Evolutionary conservation across 2,113 vertebrate genomes (phyloP).

Genomic region (Passer montanus): DNA sequence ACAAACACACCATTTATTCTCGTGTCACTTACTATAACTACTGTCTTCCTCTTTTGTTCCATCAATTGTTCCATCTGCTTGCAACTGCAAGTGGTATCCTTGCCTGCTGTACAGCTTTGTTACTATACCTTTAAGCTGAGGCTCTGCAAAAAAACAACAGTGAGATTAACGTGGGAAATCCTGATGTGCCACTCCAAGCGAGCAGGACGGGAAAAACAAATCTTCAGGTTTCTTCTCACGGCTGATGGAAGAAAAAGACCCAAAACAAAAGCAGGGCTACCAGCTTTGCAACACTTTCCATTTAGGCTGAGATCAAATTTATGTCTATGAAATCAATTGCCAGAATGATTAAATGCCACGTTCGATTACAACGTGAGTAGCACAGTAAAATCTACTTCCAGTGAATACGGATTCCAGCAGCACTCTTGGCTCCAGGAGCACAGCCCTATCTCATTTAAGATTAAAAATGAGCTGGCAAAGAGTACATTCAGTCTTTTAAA

Average conservation of each 20-base stretch:
- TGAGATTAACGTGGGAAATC: constrained; percentile 56
- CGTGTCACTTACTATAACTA: constrained; percentile 90
- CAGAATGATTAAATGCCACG: constrained; percentile 46
- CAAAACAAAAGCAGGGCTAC: not conserved
- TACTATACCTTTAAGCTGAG: constrained; percentile 99
- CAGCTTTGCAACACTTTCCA: not conserved
- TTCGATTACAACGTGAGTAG: not conserved
- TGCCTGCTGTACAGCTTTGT: constrained; percentile 99
- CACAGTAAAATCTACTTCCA: constrained; percentile 11
- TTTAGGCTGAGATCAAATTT: not conserved
- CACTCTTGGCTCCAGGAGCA: constrained; percentile 11
- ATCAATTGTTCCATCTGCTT: constrained; percentile 98
- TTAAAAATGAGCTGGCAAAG: constrained; percentile 57
- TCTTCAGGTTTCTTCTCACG: not conserved
- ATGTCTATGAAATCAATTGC: constrained; percentile 11
- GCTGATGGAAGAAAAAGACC: not conserved
- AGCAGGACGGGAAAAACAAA: not conserved
- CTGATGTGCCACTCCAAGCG: not conserved
- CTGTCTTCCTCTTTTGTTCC: constrained; percentile 98
- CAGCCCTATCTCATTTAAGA: constrained; percentile 37
- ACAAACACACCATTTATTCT: constrained; percentile 33
- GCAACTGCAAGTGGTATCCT: constrained; percentile 97
- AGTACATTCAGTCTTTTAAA: constrained; percentile 23
- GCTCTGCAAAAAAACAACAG: constrained; percentile 83
- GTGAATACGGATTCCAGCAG: not conserved